A percentile compares a stretch with the other conserved stretches of the same genome.
phyloP scores from a whole-genome alignment of 1,140 invertebrate genomes.

The Hesperophylax magnus region DNA sequence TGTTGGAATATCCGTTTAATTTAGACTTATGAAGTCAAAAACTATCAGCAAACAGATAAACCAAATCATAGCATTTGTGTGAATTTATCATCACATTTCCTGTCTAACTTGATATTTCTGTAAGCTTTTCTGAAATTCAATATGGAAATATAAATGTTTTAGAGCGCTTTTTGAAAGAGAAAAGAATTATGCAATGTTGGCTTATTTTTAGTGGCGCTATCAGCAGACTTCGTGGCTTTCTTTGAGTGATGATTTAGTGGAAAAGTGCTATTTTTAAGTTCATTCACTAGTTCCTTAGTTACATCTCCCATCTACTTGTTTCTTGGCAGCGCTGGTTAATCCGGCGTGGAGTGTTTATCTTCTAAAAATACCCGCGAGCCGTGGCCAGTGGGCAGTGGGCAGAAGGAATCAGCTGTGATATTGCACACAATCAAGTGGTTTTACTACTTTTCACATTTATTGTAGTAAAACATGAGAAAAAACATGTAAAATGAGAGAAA shows the following conservation, averaged over 20 bases:
- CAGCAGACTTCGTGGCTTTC: background rate
- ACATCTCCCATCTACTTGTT: background rate
- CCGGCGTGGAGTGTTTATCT: constrained; percentile 14
- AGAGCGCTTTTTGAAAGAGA: no score
- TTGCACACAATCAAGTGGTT: constrained; percentile 1
- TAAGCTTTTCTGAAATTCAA: no score
- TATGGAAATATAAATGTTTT: no score
- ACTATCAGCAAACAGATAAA: no score
- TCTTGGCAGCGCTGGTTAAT: constrained; percentile 13
- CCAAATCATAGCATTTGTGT: no score
- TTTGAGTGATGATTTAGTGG: background rate
- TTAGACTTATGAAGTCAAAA: no score
- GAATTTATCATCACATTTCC: no score
- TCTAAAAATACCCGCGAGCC: constrained; percentile 8
- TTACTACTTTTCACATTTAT: background rate
- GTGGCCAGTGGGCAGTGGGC: constrained; percentile 12
- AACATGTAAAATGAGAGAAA: no score
- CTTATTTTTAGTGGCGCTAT: background rate
- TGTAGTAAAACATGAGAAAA: no score
- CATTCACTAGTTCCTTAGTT: constrained; percentile 11
- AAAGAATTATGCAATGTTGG: no score
- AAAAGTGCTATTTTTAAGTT: constrained; percentile 15
- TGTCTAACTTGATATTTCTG: no score
- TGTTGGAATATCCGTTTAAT: no score
- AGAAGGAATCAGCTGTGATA: background rate